Conservation (phyloP, 2,888 invertebrate genomes). For the Coecobrya sp. region DNA sequence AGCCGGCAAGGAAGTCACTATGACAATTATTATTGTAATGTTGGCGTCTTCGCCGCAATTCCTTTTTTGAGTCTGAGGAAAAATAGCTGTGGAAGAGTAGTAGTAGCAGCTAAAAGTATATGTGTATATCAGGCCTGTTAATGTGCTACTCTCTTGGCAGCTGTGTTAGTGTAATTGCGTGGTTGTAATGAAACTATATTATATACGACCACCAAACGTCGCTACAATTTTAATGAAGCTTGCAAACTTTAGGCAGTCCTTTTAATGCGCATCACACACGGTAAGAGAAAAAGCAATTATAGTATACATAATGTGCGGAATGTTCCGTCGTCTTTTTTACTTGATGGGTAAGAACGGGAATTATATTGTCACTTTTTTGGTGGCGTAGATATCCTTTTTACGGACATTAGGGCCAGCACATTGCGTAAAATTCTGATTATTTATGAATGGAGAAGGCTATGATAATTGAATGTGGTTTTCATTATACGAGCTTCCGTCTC, state of each 20-base stretch:
- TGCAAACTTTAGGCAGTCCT: slow-evolving; percentile 50
- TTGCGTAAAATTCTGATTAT: slow-evolving; percentile 80
- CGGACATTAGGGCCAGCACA: slow-evolving; percentile 75
- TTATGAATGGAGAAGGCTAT: slow-evolving; percentile 79
- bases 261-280: slow-evolving; percentile 65
- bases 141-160: slow-evolving; percentile 43
- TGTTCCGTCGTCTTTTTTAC: slow-evolving; percentile 50
- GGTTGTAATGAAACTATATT: slow-evolving; percentile 55
- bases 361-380: slow-evolving; percentile 80
- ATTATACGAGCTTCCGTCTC: slow-evolving; percentile 76
- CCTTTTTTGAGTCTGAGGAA: slow-evolving; percentile 2
- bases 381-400: slow-evolving; percentile 76
- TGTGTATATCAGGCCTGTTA: background rate
- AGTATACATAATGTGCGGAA: slow-evolving; percentile 66
- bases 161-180: slow-evolving; percentile 59
- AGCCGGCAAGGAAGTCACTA: slow-evolving; percentile 46
- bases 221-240: slow-evolving; percentile 71
- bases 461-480: slow-evolving; percentile 81
- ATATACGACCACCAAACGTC: slow-evolving; percentile 17
- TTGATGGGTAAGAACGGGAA: slow-evolving; percentile 66
- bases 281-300: slow-evolving; percentile 59
- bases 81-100: background rate
- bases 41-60: slow-evolving; percentile 35
- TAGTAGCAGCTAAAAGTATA: no score
- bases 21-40: slow-evolving; percentile 46